A percentile compares a stretch with the other conserved stretches of the same genome.
phyloP scores from a whole-genome alignment of 2,888 invertebrate genomes.

The Volucella bombylans region DNA sequence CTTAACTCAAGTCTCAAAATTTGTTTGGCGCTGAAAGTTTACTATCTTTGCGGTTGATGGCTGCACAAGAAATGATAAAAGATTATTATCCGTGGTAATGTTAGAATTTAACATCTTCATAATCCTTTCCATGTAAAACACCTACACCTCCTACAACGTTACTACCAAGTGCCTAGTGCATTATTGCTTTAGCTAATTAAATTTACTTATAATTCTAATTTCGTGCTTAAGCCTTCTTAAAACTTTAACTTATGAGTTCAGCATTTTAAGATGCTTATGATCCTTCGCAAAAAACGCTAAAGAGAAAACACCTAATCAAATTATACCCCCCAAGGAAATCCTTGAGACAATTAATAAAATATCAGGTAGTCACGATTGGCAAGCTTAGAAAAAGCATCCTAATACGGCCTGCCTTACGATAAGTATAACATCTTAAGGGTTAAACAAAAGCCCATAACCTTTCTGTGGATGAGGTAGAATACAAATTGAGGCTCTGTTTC shows the following conservation, averaged over 20 bases:
- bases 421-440: conserved; percentile 16
- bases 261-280: conserved; percentile 1
- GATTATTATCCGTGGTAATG: too few species aligned
- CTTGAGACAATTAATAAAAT: conserved; percentile 60
- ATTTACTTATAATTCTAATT: conserved; percentile 32
- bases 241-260: background rate
- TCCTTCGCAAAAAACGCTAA: background rate
- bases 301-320: too few species aligned
- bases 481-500: conserved; percentile 49
- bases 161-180: background rate
- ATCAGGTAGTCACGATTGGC: conserved; percentile 58
- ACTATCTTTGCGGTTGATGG: too few species aligned
- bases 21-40: too few species aligned
- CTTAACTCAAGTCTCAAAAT: too few species aligned
- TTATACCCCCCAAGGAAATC: background rate
- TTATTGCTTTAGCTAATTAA: conserved; percentile 19
- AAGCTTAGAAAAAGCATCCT: conserved; percentile 27
- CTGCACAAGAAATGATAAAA: too few species aligned
- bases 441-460: conserved; percentile 5
- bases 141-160: background rate
- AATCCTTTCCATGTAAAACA: background rate
- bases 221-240: conserved; percentile 28
- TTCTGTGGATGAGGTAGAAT: conserved; percentile 31
- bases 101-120: background rate
- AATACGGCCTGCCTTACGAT: conserved; percentile 33